Base-by-base conservation (phyloP, 1,140 invertebrate genomes). In the Lethrus apterus region DNA sequence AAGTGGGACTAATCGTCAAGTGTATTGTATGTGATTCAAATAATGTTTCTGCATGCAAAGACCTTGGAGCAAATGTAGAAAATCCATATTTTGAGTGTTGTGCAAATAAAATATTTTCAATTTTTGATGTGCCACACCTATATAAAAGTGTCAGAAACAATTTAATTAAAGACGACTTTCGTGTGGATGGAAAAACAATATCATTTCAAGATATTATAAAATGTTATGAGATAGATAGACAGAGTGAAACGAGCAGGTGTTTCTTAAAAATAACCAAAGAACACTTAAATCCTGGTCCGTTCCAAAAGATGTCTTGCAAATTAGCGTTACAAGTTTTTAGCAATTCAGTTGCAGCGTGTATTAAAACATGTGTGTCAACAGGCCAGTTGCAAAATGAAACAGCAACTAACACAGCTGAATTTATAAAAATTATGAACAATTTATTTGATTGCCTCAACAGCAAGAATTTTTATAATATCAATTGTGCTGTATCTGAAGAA, bases 391-490 rank as follows among this genome's bases (percentile, higher is more conserved):
- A 32, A 1, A 20, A 14, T 5, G n/a, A 4, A 5, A 38, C 44
- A 2, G 44, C 33, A 4, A 4, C 17, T 4, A 30, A 46, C 10
- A 46, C 50, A 18, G 46, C 41, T 19, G 44, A 56, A 36, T 50
- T 57, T 34, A 21, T 57, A 26, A 24, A 20, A 30, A 14, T 43
- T 20, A 15, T 44, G 13, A 52, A 57, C 32, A 45, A 57, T 47
- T 42, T 55, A 18, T 55, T 55, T 52, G 50, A 55, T 48, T 46
- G 20, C 17, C 10, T 33, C 13, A 51, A 32, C 41, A 56, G 34
- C 47, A 18, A 31, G 33, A 44, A 24, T 20, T 26, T 18, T 26
- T 26, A 41, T 19, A 18, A 34, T 26, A 26, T 7, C n/a, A 26
- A 26, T 7, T n/a, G 24, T 7, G 5, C 24, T 7, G 5, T 26